Conservation (phyloP, 2,113 vertebrate species). For the Plotosus lineatus region DNA sequence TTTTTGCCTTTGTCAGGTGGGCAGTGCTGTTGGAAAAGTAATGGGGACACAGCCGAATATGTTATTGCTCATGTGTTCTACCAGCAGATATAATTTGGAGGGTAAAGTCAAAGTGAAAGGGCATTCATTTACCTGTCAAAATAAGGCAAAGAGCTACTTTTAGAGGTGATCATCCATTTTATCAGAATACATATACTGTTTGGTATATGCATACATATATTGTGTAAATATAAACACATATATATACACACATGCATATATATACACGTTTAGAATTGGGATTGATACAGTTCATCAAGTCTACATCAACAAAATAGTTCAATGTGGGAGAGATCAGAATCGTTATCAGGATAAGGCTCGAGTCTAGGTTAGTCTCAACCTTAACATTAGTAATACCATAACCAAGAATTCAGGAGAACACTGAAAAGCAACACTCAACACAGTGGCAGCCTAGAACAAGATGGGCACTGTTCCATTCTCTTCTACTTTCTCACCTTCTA, state of each 20-base stretch:
- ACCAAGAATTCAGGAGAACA: slow-evolving; percentile 60
- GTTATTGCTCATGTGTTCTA: slow-evolving; percentile 56
- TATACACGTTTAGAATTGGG: slow-evolving; percentile 65
- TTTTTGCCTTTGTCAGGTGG: neutral
- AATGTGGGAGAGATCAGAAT: slow-evolving; percentile 67
- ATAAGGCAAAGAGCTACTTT: slow-evolving; percentile 76
- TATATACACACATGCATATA: slow-evolving; percentile 78
- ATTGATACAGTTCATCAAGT: slow-evolving; percentile 69
- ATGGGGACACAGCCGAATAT: slow-evolving; percentile 6
- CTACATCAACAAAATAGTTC: slow-evolving; percentile 72
- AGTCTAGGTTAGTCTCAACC: slow-evolving; percentile 54
- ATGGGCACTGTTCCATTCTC: slow-evolving; percentile 61
- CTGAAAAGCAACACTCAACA: slow-evolving; percentile 72
- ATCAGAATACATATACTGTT: slow-evolving; percentile 75
- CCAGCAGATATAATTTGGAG: slow-evolving; percentile 55
- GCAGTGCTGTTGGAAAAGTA: slow-evolving; percentile 34
- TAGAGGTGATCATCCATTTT: slow-evolving; percentile 60
- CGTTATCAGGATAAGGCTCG: slow-evolving; percentile 54
- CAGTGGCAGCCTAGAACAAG: slow-evolving; percentile 69
- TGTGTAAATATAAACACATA: slow-evolving; percentile 76
- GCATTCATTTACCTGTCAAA: slow-evolving; percentile 51
- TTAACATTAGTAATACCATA: slow-evolving; percentile 55
- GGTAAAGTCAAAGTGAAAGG: slow-evolving; percentile 61
- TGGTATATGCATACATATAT: slow-evolving; percentile 78
- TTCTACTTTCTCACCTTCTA: slow-evolving; percentile 65